Evolutionary conservation across 1,140 invertebrate species (phyloP), one percentile per base, ranked within the genome.

Genomic region (Apis florea): DNA sequence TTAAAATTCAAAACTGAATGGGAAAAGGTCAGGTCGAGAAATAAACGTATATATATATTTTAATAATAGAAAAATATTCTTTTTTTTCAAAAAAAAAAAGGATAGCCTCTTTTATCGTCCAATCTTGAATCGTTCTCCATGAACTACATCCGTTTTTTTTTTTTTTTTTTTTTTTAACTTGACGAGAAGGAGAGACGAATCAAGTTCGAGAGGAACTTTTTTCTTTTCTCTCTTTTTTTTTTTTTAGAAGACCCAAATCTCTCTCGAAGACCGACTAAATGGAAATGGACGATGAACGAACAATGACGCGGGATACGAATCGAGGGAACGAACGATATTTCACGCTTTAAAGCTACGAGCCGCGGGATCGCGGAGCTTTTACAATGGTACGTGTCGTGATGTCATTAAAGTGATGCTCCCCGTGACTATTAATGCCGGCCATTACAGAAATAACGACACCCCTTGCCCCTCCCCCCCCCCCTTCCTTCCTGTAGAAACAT

Each of bases 361-460:
- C 49, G 58, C 76, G 40, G 64, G 12, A n/a, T 47, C 19, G 64
- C 67, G 64, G n/a, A 24, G 76, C 76, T 80, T 58, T 58, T 67
- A 51, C 79, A 81, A 75, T 68, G 67, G 63, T 58, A 51, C 61
- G 59, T 31, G 49, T 26, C 40, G 51, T 19, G 63, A 64, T 51
- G 71, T 75, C 79, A 64, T 75, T 75, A 67, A 64, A 67, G 13
- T 49, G 53, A 81, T 71, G 68, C 69, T 66, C 19, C 61, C 40
- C 40, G 26, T 5, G 40, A 59, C 63, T 75, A 81, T 81, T 58
- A 81, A 81, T 75, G 79, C 21, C 40, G 24, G 24, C 71, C 71
- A 68, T 81, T 81, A 81, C 53, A 17, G 19, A 61, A 81, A 66
- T 75, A 80, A 80, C 70, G 51, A n/a, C 71, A 4, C n/a, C 58